Base-by-base conservation (phyloP, 2,888 invertebrate genomes). In the Caenorhabditis panamensis region DNA sequence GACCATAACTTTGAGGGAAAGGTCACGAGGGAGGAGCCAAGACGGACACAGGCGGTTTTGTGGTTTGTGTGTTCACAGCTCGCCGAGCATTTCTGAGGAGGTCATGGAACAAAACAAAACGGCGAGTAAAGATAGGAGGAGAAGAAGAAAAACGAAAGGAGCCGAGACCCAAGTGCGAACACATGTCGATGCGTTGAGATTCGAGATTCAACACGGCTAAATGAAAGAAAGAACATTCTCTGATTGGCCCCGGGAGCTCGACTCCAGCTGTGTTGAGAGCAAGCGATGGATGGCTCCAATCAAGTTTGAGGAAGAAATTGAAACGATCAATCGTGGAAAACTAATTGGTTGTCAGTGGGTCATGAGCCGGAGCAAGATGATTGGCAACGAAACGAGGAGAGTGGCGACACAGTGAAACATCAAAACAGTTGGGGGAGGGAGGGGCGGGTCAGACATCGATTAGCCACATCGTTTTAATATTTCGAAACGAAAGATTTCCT, bases 291-390 rank as follows among this genome's bases (percentile, higher is more conserved):
- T 22, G 13, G 53, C 18, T 20, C 53, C 13, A 24, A 59, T 41
- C 41, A 13, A 41, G 9, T 41, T 26, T 53, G 53, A 18, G 58
- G 5, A 13, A 41, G 16, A 72, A 44, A 72, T 72, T 58, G 64
- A 72, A 72, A 72, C 63, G 58, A 72, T 72, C 72, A 72, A 63
- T 72, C 64, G 63, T 56, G 28, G 72, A 72, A 63, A 72, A 72
- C 72, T 72, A 72, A 72, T 72, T 72, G 72, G 56, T 11, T 64
- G 72, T 72, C 58, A 56, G 49, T 58, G 24, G 37, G 56, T 56
- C 58, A 58, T 36, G 51, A 26, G 20, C 16, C 24, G 28, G 44
- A 49, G 9, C 3, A 31, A 22, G 47, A 58, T 31, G 18, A 20
- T 49, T 20, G 49, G 22, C n/a, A 41, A 54, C 37, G 37, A 36